Base-by-base conservation (phyloP, 2,113 vertebrate genomes). In the Sylvilagus bachmani region DNA sequence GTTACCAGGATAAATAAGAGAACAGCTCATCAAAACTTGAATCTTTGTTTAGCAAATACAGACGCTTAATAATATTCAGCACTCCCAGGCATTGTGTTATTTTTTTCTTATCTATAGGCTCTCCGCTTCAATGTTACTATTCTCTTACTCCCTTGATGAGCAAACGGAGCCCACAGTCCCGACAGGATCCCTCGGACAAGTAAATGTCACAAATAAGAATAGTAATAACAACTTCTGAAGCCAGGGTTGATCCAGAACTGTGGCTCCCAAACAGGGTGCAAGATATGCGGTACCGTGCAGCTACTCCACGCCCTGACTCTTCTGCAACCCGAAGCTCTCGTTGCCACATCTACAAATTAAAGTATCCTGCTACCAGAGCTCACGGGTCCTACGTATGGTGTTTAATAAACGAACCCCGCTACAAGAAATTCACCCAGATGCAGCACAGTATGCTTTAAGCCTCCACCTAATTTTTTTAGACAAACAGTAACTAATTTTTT, bases 11-110 rank as follows among this genome's bases (percentile, higher is more conserved):
- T 27, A 29, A 95, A 75, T 85, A 79, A 79, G 7, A 51, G 77
- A 89, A 86, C n/a, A 86, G 24, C 29, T 90, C 90, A 92, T 70
- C 55, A 71, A 96, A 96, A 92, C 86, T 91, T 88, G 88, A 85
- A 93, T 87, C n/a, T 53, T 93, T 89, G 70, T 89, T 89, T 93
- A 77, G 67, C 62, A 88, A 95, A 69, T 24, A 10, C 24, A 81
- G 22, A 66, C 90, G 14, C 88, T 64, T 95, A 94, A 73, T 51
- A 86, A 91, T 77, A 90, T 6, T 95, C 91, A 79, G 66, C 66
- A 73, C 31, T 80, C 80, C 62, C 51, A 77, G 71, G 82, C 71
- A 58, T 0, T 36, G 24, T 79, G 74, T 83, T 73, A 93, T 53
- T 93, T 91, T 94, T 44, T 44, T 64, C 90, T 91, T 97, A 87